phyloP scores from a whole-genome alignment of 2,113 vertebrate species.

The Chrysemys picta region DNA sequence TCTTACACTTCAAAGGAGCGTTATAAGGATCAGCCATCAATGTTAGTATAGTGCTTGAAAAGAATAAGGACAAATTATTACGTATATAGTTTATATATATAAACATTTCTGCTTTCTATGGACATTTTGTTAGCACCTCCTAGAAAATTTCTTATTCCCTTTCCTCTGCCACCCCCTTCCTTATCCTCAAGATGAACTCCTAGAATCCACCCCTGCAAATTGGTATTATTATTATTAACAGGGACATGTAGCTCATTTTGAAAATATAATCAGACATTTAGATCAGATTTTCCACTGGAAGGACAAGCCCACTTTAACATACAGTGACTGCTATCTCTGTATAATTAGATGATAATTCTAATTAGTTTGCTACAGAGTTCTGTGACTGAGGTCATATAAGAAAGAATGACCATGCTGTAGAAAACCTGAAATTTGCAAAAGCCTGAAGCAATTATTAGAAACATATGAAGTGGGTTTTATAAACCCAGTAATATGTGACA shows the following conservation, averaged over 20 bases:
- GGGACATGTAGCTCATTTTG: not conserved
- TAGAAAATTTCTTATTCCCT: not conserved
- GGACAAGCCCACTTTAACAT: not conserved
- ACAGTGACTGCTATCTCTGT: not conserved
- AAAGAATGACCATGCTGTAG: not conserved
- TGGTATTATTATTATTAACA: not conserved
- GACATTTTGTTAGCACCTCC: not conserved
- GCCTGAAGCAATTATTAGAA: not conserved
- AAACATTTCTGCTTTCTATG: not conserved
- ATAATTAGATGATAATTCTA: not conserved
- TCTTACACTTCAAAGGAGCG: not conserved
- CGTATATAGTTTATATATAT: not conserved
- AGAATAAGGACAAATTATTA: not conserved
- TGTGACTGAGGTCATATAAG: not conserved
- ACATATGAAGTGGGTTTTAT: accelerated
- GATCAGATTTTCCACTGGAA: not conserved
- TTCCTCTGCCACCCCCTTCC: not conserved
- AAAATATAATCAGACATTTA: not conserved
- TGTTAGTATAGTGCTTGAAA: not conserved
- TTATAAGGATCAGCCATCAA: not conserved
- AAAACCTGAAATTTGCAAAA: not conserved
- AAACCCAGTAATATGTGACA: not conserved
- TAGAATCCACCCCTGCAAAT: not conserved
- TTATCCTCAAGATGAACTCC: not conserved
- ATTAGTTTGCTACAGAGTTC: not conserved